Evolutionary conservation across 2,797 vertebrate species (phyloP).

Genomic region (Lagodon rhomboides): DNA sequence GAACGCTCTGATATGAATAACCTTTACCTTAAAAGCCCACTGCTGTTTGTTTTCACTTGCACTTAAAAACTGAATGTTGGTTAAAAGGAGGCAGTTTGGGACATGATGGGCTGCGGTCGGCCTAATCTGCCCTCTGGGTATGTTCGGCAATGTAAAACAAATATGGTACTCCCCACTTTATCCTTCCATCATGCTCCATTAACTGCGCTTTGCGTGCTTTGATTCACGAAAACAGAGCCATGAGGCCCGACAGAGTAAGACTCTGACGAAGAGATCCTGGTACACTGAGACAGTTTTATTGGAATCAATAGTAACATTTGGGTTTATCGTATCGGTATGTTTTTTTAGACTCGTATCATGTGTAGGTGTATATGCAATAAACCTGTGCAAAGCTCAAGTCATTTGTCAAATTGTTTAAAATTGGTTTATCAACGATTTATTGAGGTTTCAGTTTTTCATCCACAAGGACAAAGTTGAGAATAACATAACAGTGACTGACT

Average conservation of each 20-base stretch:
- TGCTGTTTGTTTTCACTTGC: slow-evolving; percentile 4
- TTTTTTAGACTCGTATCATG: not conserved
- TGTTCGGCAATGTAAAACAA: slow-evolving; percentile 20
- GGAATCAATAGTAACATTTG: no score
- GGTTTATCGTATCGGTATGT: not conserved
- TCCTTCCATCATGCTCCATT: slow-evolving; percentile 2
- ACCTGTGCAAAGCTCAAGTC: not conserved
- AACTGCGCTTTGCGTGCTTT: not conserved
- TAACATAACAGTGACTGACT: slow-evolving; percentile 10
- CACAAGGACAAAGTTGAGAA: not conserved
- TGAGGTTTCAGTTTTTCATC: slow-evolving; percentile 4
- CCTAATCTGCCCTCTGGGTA: not conserved
- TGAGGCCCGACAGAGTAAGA: not conserved
- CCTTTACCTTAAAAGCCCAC: slow-evolving; percentile 8
- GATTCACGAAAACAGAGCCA: slow-evolving; percentile 18
- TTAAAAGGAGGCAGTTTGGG: slow-evolving; percentile 6
- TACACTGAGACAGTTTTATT: not conserved
- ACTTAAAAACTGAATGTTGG: slow-evolving; percentile 10
- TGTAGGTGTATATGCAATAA: not conserved
- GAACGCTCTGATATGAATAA: slow-evolving; percentile 18
- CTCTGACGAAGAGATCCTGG: not conserved
- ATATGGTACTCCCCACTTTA: slow-evolving; percentile 15
- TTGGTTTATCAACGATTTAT: not conserved
- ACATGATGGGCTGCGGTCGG: slow-evolving; percentile 9
- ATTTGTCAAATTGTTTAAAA: not conserved